These are phyloP conservation scores for Plebejus melissa DNA, from an alignment of 2,888 invertebrate genomes.

Conservation along the genomic window DNA sequence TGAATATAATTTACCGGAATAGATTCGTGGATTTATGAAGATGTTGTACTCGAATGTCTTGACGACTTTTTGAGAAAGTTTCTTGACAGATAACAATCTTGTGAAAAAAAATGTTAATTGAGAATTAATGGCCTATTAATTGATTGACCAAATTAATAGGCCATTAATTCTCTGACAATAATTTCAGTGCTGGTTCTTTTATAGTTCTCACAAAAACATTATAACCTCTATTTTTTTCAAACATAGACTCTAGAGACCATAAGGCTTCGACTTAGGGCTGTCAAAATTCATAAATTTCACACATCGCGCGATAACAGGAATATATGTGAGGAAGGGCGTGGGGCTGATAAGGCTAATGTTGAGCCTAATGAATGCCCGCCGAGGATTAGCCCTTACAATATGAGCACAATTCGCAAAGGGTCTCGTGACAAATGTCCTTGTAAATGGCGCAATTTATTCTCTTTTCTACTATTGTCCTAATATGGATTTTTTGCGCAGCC, in stretches of 20 bases:
- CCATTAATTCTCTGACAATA: too few species aligned
- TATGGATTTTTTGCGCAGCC: not conserved
- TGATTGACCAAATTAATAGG: too few species aligned
- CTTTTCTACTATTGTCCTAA: conserved; percentile 11
- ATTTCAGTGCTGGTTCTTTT: too few species aligned
- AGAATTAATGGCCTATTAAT: too few species aligned
- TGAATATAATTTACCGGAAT: not conserved
- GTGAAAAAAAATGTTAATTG: too few species aligned
- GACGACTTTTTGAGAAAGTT: not conserved
- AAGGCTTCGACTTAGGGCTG: not conserved
- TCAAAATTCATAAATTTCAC: conserved; percentile 21
- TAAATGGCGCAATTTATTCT: conserved; percentile 59
- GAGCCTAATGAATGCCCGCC: conserved; percentile 67
- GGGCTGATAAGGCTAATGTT: conserved; percentile 58
- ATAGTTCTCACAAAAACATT: too few species aligned
- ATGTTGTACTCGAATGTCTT: not conserved
- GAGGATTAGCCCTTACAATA: conserved; percentile 76
- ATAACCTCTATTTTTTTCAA: not conserved
- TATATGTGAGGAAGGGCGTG: conserved; percentile 53
- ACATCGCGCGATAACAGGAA: conserved; percentile 42
- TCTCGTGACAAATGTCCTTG: conserved; percentile 60
- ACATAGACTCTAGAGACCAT: not conserved
- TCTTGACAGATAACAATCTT: too few species aligned
- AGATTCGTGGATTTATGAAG: not conserved
- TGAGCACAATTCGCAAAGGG: conserved; percentile 71